phyloP scores from a whole-genome alignment of 2,113 vertebrate species.

The Pygoscelis antarcticus region DNA sequence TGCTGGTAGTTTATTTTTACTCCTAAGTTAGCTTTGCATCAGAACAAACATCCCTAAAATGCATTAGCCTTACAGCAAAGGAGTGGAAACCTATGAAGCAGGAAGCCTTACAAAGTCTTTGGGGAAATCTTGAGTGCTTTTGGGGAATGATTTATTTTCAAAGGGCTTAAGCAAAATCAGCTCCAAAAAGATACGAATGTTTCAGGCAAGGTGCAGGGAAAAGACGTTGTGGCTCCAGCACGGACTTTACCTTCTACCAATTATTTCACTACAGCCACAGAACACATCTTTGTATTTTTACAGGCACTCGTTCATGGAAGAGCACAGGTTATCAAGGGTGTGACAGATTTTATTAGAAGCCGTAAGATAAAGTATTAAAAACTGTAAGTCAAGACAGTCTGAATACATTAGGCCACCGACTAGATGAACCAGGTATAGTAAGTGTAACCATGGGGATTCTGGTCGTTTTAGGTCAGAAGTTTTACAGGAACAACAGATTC shows the following conservation, averaged over 20 bases:
- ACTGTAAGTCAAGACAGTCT: neutral
- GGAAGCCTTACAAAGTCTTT: conserved; percentile 69
- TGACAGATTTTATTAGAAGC: neutral
- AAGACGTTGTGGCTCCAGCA: conserved; percentile 1
- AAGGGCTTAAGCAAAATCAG: conserved; percentile 66
- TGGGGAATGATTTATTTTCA: conserved; percentile 76
- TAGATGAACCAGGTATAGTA: neutral
- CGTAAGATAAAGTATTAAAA: neutral
- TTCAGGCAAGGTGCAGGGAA: conserved; percentile 45
- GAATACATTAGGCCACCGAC: neutral
- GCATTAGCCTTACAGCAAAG: conserved; percentile 69
- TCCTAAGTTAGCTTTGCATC: conserved; percentile 66
- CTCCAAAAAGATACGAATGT: conserved; percentile 66
- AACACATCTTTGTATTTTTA: conserved; percentile 8
- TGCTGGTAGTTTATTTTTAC: conserved; percentile 56
- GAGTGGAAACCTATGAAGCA: conserved; percentile 66
- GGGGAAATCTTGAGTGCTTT: conserved; percentile 77
- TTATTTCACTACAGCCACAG: neutral
- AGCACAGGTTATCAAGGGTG: neutral
- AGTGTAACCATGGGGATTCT: neutral
- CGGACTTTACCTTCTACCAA: neutral
- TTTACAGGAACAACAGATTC: neutral
- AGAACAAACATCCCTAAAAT: conserved; percentile 71
- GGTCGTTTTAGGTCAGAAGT: conserved; percentile 21
- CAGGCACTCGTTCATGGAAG: neutral